Evolutionary conservation across 2,797 vertebrate genomes (phyloP), one percentile per base, ranked within the genome.

Genomic region (Microtus agrestis): DNA sequence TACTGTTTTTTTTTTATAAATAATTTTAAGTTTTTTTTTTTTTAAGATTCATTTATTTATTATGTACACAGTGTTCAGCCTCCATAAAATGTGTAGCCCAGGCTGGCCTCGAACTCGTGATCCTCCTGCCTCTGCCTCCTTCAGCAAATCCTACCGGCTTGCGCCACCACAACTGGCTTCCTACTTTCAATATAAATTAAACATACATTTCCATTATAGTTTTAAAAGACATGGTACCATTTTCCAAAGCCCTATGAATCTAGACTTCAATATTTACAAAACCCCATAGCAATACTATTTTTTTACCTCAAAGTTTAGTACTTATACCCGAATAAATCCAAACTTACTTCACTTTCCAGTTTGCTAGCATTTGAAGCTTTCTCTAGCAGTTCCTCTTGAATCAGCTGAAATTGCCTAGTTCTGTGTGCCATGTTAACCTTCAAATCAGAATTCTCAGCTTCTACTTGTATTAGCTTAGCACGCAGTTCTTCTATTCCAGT

Each of bases 381-480:
- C 96, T 99, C 99, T 97, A 99, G 80, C 27, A 99, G 98, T 82
- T 99, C 99, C 15, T 98, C 98, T 98, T 99, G 99, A 97, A 99
- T 99, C 91, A 96, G 97, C 97, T 99, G 99, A 98, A 99, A 99
- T 93, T 99, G 99, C 79, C 98, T 99, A 95, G 99, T 98, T 98
- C 99, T 99, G 97, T 99, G 99, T 69, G 98, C 98, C 99, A 99
- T 99, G 97, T 98, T 98, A 98, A 97, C 98, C 98, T 99, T 99
- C 98, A 99, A 98, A 89, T 98, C 98, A 76, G 98, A 98, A 92
- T 99, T 98, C 97, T 99, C 99, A 94, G 99, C 98, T 98, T 99
- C 98, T 93, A 98, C 98, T 98, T 98, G 98, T 69, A 92, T 94
- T 96, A 99, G 97, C 91, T 99, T 99, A 94, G 98, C 89, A 93